Evolutionary conservation across 1,140 invertebrate genomes (phyloP).

Genomic region (Atta colombica): DNA sequence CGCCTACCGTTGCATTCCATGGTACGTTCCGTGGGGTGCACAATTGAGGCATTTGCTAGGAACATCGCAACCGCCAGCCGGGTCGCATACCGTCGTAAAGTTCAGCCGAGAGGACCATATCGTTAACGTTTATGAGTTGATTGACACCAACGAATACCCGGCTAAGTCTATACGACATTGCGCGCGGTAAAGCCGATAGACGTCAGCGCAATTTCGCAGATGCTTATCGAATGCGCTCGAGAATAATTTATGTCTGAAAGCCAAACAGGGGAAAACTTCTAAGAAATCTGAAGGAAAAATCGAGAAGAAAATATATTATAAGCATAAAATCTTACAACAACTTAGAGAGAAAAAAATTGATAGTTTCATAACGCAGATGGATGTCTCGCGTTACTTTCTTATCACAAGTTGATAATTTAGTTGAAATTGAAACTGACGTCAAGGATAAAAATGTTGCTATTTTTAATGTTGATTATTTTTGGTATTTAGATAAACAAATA

Average conservation of each 20-base stretch:
- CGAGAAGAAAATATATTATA: no score
- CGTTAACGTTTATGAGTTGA: slow-evolving; percentile 31
- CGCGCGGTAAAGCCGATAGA: neutral
- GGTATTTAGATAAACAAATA: no score
- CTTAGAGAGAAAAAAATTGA: neutral
- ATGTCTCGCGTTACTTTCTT: neutral
- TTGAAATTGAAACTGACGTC: no score
- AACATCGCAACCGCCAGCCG: slow-evolving; percentile 7
- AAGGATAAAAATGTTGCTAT: no score
- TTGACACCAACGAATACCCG: slow-evolving; percentile 2
- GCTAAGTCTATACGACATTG: neutral
- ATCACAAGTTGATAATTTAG: neutral
- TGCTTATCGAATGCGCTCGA: neutral
- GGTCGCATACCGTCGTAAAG: slow-evolving; percentile 21
- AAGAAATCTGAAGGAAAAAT: neutral
- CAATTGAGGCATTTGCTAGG: slow-evolving; percentile 41
- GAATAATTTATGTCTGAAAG: neutral
- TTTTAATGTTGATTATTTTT: no score
- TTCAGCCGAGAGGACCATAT: slow-evolving; percentile 10
- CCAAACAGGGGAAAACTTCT: neutral
- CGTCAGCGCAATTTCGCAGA: neutral
- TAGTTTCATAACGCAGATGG: neutral
- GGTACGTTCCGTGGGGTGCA: neutral
- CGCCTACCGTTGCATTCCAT: slow-evolving; percentile 26
- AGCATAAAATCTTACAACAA: neutral